Evolutionary conservation across 2,888 invertebrate species (phyloP).

Genomic region (Platycheirus rosarum): DNA sequence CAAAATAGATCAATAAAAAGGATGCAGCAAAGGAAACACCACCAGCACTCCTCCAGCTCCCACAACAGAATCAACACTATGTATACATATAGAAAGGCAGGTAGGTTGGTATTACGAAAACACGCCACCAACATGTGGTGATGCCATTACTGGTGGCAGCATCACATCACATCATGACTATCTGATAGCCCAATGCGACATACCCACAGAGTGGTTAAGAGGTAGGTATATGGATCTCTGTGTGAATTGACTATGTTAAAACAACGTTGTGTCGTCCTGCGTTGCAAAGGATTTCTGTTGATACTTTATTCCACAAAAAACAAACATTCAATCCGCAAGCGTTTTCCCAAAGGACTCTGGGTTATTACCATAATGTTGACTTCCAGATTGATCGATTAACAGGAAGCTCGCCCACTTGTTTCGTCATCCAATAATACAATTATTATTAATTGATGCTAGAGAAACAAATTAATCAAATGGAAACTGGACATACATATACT

Average conservation of each 20-base stretch:
- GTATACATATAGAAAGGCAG: not conserved
- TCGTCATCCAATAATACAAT: slow-evolving; percentile 22
- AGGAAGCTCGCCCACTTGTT: slow-evolving; percentile 1
- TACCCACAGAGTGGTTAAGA: slow-evolving; percentile 27
- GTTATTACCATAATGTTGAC: slow-evolving; percentile 51
- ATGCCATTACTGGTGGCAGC: slow-evolving; percentile 30
- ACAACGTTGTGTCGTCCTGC: slow-evolving; percentile 17
- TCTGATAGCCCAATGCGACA: slow-evolving; percentile 25
- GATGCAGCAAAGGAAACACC: slow-evolving; percentile 29
- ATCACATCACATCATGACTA: slow-evolving; percentile 1
- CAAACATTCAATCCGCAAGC: slow-evolving; percentile 18
- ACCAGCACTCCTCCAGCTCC: too few relatives aligned
- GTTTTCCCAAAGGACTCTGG: not conserved
- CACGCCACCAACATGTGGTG: slow-evolving; percentile 5
- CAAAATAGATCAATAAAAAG: slow-evolving; percentile 64
- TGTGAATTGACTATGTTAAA: slow-evolving; percentile 33
- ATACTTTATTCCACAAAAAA: slow-evolving; percentile 25
- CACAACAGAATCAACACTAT: slow-evolving; percentile 40
- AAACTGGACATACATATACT: slow-evolving; percentile 18
- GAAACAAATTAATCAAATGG: slow-evolving; percentile 67
- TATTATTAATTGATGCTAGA: slow-evolving; percentile 54
- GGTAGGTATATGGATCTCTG: not conserved
- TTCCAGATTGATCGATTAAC: slow-evolving; percentile 61
- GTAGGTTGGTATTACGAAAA: not conserved
- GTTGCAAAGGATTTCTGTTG: slow-evolving; percentile 5